Conservation (phyloP, 2,113 vertebrate species). For the Sitta europaea region DNA sequence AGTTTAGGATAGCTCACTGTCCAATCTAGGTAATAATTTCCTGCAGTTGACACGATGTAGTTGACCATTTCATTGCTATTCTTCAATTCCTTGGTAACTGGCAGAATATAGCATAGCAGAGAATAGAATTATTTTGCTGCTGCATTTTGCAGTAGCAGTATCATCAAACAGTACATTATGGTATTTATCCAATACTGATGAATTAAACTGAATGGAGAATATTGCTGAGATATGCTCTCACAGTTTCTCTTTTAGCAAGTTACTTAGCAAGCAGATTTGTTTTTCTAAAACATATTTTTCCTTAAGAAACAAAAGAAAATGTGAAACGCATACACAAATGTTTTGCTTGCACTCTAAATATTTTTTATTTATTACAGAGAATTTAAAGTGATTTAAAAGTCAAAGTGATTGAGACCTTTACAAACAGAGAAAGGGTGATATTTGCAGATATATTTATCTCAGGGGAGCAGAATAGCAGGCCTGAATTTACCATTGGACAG, state of each 20-base stretch:
- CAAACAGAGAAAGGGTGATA: not conserved
- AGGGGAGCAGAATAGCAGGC: not conserved
- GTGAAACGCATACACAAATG: not conserved
- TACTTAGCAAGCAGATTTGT: not conserved
- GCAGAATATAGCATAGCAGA: not conserved
- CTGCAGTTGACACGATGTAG: not conserved
- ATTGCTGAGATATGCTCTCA: not conserved
- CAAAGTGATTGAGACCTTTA: not conserved
- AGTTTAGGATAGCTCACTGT: not conserved
- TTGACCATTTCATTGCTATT: not conserved
- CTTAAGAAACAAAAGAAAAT: not conserved
- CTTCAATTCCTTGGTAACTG: not conserved
- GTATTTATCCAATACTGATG: not conserved
- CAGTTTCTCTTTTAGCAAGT: not conserved
- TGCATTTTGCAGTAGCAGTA: not conserved
- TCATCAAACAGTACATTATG: not conserved
- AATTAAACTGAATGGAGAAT: not conserved
- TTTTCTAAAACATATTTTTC: not conserved
- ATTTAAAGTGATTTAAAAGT: no score
- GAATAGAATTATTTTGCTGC: not conserved
- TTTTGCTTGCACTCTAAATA: not conserved
- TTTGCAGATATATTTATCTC: not conserved
- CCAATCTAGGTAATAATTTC: not conserved
- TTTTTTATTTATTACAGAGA: not conserved
- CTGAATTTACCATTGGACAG: not conserved